phyloP scores from a whole-genome alignment of 2,888 invertebrate genomes.

The Notodonta dromedarius region DNA sequence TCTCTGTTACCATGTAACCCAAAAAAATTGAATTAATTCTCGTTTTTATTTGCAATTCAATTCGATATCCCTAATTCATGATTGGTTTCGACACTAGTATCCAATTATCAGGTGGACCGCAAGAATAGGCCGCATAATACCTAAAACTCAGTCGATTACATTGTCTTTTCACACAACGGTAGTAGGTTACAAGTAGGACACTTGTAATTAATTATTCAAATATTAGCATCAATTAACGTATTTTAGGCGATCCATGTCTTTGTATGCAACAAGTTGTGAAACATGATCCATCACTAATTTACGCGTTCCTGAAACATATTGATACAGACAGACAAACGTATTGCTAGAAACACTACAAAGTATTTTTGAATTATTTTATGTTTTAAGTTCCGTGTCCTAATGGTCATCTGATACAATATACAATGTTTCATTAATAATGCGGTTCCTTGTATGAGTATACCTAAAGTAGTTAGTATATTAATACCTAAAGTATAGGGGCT shows the following conservation, averaged over 20 bases:
- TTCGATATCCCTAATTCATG: conserved; percentile 40
- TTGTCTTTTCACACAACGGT: conserved; percentile 8
- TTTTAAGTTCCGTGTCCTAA: no score
- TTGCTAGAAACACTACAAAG: no score
- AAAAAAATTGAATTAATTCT: conserved; percentile 32
- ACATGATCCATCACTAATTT: not conserved
- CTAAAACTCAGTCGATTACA: conserved; percentile 23
- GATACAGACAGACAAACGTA: no score
- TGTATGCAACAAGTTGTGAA: not conserved
- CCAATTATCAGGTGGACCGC: conserved; percentile 35
- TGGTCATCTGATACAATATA: no score
- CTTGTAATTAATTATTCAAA: not conserved
- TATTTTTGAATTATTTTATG: no score
- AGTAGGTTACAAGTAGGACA: not conserved
- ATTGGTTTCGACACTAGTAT: conserved; percentile 35
- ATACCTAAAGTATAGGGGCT: no score
- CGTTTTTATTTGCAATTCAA: conserved; percentile 39
- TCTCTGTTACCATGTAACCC: conserved; percentile 12
- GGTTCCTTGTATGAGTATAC: no score
- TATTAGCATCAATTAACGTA: not conserved
- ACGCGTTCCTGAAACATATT: no score
- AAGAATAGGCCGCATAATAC: conserved; percentile 18
- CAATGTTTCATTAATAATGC: no score
- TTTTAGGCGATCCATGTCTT: not conserved
- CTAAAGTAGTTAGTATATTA: no score